Evolutionary conservation across 2,113 vertebrate genomes (phyloP).

Genomic region (Labrus mixtus): DNA sequence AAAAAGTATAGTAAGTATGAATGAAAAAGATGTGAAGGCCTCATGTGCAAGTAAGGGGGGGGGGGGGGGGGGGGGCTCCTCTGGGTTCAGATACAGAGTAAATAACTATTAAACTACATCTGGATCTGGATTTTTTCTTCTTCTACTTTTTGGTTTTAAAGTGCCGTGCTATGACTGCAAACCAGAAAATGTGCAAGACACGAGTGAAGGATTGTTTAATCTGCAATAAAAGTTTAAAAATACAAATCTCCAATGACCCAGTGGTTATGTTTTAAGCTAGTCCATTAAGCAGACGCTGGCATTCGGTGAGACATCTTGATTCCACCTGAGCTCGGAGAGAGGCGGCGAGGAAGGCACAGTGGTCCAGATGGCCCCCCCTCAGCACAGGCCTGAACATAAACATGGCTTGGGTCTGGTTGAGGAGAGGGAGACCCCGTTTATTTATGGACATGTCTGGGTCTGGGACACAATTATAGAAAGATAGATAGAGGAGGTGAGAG

Average conservation of each 20-base stretch:
- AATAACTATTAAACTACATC: not conserved
- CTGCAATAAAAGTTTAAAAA: constrained; percentile 32
- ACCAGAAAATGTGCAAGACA: constrained; percentile 10
- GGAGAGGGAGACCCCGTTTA: constrained; percentile 78
- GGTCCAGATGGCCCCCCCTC: constrained; percentile 70
- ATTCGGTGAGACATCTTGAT: constrained; percentile 75
- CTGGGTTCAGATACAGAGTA: not conserved
- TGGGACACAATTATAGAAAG: constrained; percentile 76
- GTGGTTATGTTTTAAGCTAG: constrained; percentile 40
- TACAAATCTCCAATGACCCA: constrained; percentile 28
- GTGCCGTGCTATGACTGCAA: not conserved
- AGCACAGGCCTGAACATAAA: constrained; percentile 75
- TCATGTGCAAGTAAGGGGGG: not conserved
- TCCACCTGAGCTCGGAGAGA: constrained; percentile 77
- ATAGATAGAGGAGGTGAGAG: constrained; percentile 70
- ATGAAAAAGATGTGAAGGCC: not conserved
- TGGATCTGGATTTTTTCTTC: not conserved
- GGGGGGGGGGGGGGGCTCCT: not conserved
- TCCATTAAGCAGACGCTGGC: constrained; percentile 50
- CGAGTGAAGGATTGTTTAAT: constrained; percentile 48
- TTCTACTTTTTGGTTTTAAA: not conserved
- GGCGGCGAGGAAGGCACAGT: constrained; percentile 44
- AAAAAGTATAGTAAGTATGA: not conserved
- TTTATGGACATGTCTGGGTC: constrained; percentile 85
- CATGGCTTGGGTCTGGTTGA: constrained; percentile 74